Base-by-base conservation (phyloP, 2,113 vertebrate species). In the Nothobranchius kuhntae region DNA sequence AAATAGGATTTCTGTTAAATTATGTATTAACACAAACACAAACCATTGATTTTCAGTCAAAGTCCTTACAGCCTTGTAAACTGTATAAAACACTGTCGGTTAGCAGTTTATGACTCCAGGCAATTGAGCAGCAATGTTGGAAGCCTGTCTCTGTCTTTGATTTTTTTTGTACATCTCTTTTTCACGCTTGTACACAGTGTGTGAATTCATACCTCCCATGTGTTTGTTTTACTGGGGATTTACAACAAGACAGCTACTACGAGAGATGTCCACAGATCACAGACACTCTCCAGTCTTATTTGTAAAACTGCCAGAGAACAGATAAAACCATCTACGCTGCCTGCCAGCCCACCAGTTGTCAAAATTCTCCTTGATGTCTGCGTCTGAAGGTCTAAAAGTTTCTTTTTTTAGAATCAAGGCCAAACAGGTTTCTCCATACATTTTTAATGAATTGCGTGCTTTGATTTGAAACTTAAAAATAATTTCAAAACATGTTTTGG, bases 401-500 rank as follows among this genome's bases (percentile, higher is more conserved):
- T 82, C 46, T 74, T 60, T 63, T 78, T 45, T 45, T 2, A 45
- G 38, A 67, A 56, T 67, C 65, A 36, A 57, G 75, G 51, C 15
- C 51, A 73, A 61, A 6, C 55, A 57, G 14, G 26, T n/a, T 26
- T 76, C 53, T 76, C 63, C 65, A 36, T 53, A 68, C 53, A 69
- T 68, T 14, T 68, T 17, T 70, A 63, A 66, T 53, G 53, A 21
- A 21, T 21, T 21, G 21, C 1, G 67, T 65, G 46, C 24, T 30
- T 38, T 9, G 40, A 48, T 26, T 68, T 60, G 13, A 57, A 52
- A 61, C 30, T 30, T 30, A 3, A 30, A 30, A 30, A 30, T 3
- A 3, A 30, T 30, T 30, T 30, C 30, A 30, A 4, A 30, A 21
- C 21, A 21, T 21, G 30, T 30, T 30, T 30, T 30, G 30, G 30